Evolutionary conservation across 2,888 invertebrate genomes (phyloP).

Genomic region (Pediacus dermestoides): DNA sequence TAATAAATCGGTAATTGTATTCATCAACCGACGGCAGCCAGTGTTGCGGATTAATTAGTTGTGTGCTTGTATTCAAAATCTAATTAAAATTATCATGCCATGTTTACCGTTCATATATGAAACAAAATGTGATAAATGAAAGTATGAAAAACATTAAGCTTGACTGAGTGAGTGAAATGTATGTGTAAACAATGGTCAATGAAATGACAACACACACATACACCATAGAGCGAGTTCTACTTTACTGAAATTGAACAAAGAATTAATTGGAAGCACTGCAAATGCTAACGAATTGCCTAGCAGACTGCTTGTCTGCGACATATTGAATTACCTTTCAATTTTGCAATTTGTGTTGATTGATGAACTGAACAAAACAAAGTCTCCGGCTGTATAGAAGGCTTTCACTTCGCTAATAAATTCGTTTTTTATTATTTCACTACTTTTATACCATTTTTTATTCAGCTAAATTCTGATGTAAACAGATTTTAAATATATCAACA

Average conservation of each 20-base stretch:
- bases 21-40: no score
- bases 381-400: conserved; percentile 9
- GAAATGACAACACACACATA: conserved; percentile 2
- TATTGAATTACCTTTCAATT: conserved; percentile 29
- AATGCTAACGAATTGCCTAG: conserved; percentile 30
- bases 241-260: conserved; percentile 9
- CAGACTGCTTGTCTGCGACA: conserved; percentile 25
- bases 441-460: no score
- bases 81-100: no score
- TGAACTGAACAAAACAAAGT: conserved; percentile 21
- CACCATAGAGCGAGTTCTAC: background rate
- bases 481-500: no score
- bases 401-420: no score
- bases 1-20: no score
- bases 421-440: no score
- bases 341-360: conserved; percentile 26
- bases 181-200: conserved; percentile 2
- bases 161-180: background rate
- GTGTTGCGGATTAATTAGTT: no score
- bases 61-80: no score
- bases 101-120: no score
- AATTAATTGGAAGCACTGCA: conserved; percentile 29
- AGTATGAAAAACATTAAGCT: conserved; percentile 2
- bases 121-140: background rate
- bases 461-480: no score